Percentiles rank a stretch among this genome's conserved stretches.
These are phyloP conservation scores for Apus apus DNA, from an alignment of 2,113 vertebrate species.

Conservation along the genomic window DNA sequence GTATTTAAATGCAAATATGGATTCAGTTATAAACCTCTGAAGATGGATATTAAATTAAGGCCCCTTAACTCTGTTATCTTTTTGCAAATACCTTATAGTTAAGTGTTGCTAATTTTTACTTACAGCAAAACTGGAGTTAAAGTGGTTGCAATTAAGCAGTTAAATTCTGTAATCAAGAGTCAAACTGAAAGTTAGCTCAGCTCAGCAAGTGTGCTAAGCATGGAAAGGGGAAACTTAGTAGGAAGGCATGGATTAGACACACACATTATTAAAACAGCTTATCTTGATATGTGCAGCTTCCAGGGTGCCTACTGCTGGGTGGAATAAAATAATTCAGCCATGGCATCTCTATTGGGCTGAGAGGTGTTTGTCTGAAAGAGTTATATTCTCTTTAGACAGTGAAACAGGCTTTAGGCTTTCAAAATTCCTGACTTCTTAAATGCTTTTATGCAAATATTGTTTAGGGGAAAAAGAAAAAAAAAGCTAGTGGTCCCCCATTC, in stretches of 20 bases:
- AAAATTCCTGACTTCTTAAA: constrained; percentile 49
- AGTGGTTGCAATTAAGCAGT: constrained; percentile 43
- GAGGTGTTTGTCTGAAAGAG: constrained; percentile 48
- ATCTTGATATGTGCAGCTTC: constrained; percentile 41
- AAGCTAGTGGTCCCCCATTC: background rate
- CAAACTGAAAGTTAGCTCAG: constrained; percentile 23
- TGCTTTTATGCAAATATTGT: constrained; percentile 41
- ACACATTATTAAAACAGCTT: constrained; percentile 50
- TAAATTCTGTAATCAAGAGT: constrained; percentile 37
- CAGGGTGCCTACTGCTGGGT: constrained; percentile 47
- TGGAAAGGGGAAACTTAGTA: background rate
- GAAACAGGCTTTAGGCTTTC: constrained; percentile 13
- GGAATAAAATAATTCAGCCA: constrained; percentile 25
- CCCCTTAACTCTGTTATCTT: constrained; percentile 50
- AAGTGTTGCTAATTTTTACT: constrained; percentile 22
- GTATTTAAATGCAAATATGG: constrained; percentile 77
- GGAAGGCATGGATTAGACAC: constrained; percentile 48
- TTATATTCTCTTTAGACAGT: constrained; percentile 49
- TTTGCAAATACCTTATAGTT: constrained; percentile 34
- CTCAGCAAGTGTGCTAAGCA: background rate
- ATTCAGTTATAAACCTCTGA: constrained; percentile 68
- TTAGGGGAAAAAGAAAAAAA: background rate
- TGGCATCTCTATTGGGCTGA: constrained; percentile 21
- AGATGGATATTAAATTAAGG: constrained; percentile 69
- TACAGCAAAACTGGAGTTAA: background rate